phyloP scores from a whole-genome alignment of 1,140 invertebrate species.

The Pseudomyrmex sp. region DNA sequence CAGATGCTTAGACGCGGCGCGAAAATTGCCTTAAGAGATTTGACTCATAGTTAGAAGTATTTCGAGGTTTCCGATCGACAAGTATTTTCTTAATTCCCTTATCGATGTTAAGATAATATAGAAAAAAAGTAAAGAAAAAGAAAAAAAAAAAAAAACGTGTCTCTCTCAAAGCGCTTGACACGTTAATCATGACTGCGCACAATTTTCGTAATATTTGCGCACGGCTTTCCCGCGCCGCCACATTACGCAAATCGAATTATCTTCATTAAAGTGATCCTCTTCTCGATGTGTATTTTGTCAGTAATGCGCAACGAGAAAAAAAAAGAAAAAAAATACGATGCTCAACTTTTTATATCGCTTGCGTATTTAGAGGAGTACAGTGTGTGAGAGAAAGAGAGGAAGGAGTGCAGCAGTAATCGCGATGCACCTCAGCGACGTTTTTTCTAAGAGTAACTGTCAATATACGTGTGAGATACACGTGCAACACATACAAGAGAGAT shows the following conservation, averaged over 20 bases:
- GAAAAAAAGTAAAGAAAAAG: background rate
- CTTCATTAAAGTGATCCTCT: constrained; percentile 67
- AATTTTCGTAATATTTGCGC: constrained; percentile 51
- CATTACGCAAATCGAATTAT: constrained; percentile 61
- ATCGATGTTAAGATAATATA: constrained; percentile 36
- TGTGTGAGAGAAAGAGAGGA: constrained; percentile 37
- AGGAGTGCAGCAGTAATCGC: constrained; percentile 24
- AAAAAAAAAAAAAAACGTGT: background rate
- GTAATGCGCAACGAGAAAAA: constrained; percentile 65
- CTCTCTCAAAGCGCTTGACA: constrained; percentile 47
- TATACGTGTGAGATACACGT: constrained; percentile 29
- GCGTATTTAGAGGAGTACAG: constrained; percentile 67
- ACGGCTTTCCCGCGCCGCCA: constrained; percentile 63
- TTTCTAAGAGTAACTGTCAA: constrained; percentile 48
- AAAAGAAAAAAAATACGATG: constrained; percentile 64
- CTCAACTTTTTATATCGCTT: constrained; percentile 82
- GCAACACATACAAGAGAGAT: constrained; percentile 28
- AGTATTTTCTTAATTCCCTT: constrained; percentile 55
- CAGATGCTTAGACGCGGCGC: constrained; percentile 24
- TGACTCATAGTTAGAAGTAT: constrained; percentile 36
- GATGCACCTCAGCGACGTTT: constrained; percentile 50
- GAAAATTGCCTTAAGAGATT: constrained; percentile 57
- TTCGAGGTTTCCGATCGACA: constrained; percentile 29
- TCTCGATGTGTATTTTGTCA: constrained; percentile 70
- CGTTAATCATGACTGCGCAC: constrained; percentile 24